Percentiles rank a stretch among this genome's conserved stretches.
phyloP scores from a whole-genome alignment of 2,888 invertebrate species.

The Coleophora deauratella region DNA sequence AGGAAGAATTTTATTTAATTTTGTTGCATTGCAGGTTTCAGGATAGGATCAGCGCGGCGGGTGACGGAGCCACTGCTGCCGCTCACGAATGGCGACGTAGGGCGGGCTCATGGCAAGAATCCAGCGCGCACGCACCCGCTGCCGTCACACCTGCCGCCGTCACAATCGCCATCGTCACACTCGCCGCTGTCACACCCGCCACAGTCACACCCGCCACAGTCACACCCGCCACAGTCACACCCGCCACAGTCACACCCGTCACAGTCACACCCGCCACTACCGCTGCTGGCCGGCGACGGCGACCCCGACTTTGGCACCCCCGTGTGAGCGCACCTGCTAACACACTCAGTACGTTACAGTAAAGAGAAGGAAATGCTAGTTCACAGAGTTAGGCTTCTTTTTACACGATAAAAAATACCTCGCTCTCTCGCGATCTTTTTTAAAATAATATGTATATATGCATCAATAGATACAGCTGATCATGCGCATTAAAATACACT shows the following conservation, averaged over 20 bases:
- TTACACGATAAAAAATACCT: too few species aligned
- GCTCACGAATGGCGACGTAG: constrained; percentile 36
- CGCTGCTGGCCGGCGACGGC: constrained; percentile 68
- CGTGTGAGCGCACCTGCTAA: constrained; percentile 51
- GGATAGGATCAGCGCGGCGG: constrained; percentile 63
- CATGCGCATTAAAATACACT: too few species aligned
- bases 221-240: constrained; percentile 36
- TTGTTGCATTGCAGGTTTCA: constrained; percentile 17
- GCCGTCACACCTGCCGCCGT: too few species aligned
- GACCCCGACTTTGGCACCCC: constrained; percentile 81
- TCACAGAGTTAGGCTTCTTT: too few species aligned
- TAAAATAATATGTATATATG: too few species aligned
- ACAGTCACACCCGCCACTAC: constrained; percentile 8
- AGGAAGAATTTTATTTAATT: constrained; percentile 23
- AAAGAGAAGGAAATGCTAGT: too few species aligned
- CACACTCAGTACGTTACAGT: not conserved
- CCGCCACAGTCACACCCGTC: constrained; percentile 16
- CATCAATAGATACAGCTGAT: too few species aligned
- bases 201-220: constrained; percentile 35
- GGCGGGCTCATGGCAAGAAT: constrained; percentile 19
- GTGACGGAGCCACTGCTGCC: constrained; percentile 33
- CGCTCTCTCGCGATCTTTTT: too few species aligned
- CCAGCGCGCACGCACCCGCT: constrained; percentile 10
- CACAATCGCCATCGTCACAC: too few species aligned
- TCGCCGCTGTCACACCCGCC: too few species aligned